Evolutionary conservation across 2,113 vertebrate genomes (phyloP).

Genomic region (Phalacrocorax aristotelis): DNA sequence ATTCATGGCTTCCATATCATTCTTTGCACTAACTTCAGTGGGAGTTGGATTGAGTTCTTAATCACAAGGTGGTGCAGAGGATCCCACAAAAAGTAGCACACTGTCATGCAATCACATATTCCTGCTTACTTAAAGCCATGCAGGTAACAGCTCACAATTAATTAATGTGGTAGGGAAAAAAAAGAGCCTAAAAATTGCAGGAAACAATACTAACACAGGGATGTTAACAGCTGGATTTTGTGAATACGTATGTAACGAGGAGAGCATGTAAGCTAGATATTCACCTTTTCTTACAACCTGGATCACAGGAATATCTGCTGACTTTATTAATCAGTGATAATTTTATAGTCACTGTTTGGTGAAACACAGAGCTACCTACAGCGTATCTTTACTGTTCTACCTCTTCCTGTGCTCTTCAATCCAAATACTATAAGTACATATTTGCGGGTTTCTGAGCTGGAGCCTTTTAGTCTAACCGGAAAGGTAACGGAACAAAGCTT

Average conservation of each 20-base stretch:
- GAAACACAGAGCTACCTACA: neutral
- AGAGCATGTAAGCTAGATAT: neutral
- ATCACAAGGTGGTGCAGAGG: conserved; percentile 26
- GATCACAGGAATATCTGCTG: neutral
- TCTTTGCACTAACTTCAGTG: conserved; percentile 17
- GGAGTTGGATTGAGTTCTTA: conserved; percentile 39
- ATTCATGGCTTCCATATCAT: neutral
- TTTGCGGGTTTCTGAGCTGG: neutral
- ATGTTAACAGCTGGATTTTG: neutral
- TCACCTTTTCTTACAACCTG: neutral
- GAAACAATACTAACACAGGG: neutral
- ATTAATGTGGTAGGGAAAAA: neutral
- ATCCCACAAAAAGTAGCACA: neutral
- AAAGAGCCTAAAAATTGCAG: neutral
- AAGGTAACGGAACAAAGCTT: neutral
- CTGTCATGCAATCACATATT: neutral
- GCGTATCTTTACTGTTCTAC: neutral
- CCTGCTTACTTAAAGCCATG: neutral
- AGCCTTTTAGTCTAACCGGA: neutral
- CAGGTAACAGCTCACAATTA: neutral
- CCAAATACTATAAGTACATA: neutral
- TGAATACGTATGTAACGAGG: neutral
- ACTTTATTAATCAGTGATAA: neutral
- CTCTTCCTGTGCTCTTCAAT: neutral
- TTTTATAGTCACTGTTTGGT: neutral